phyloP scores from a whole-genome alignment of 1,140 invertebrate genomes.

The Saccostrea glomerata region DNA sequence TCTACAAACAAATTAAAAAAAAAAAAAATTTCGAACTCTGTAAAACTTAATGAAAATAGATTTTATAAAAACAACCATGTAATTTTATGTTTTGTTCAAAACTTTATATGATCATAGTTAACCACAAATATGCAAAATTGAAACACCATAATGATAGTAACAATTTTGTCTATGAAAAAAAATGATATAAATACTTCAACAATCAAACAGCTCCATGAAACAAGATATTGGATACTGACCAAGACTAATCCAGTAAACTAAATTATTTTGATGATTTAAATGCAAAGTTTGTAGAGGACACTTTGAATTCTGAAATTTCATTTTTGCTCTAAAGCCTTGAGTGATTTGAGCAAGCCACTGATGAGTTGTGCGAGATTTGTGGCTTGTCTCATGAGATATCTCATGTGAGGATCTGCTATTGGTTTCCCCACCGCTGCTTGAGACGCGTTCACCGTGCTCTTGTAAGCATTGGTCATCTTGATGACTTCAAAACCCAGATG shows the following conservation, averaged over 20 bases:
- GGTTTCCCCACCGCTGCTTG: constrained; percentile 76
- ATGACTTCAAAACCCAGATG: constrained; percentile 89
- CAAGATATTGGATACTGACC: background rate
- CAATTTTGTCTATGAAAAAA: background rate
- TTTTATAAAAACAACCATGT: too few relatives aligned
- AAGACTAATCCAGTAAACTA: background rate
- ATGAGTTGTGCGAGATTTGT: constrained; percentile 89
- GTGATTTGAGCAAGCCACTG: constrained; percentile 88
- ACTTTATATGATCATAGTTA: background rate
- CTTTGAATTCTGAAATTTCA: background rate
- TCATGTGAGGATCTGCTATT: constrained; percentile 79
- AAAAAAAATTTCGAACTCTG: too few relatives aligned
- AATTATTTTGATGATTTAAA: background rate
- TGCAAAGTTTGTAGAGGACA: background rate
- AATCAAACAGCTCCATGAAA: background rate
- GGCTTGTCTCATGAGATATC: constrained; percentile 84
- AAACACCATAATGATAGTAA: background rate
- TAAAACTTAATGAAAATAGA: too few relatives aligned
- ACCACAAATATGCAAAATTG: background rate
- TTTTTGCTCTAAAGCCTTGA: constrained; percentile 84
- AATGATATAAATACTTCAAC: constrained; percentile 5
- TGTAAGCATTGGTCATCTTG: constrained; percentile 89
- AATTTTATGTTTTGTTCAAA: too few relatives aligned
- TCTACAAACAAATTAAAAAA: background rate
- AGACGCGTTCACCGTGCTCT: constrained; percentile 79